Base-by-base conservation (phyloP, 2,888 invertebrate genomes). In the Sussaba pulchella region DNA sequence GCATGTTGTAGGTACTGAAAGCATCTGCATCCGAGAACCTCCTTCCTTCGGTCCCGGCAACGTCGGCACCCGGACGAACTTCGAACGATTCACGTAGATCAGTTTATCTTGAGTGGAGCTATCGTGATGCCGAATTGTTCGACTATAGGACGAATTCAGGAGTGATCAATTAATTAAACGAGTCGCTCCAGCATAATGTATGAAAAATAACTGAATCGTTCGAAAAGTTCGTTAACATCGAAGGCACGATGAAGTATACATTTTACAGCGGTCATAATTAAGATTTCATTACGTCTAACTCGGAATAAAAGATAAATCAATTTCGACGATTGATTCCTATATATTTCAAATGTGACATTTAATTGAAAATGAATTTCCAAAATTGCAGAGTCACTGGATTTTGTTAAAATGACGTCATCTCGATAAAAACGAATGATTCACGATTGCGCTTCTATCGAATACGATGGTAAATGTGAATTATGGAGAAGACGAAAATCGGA, bases 391-490 rank as follows among this genome's bases (percentile, higher is more conserved):
- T 31, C 2, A 36, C 57, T 14, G 57, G 21, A 19, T 41, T 10
- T 12, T 19, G 19, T 31, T 41, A 41, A 41, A 36, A 14, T 21
- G 41, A 17, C 9, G 61, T 61, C 61, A 70, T 26, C 59, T 66
- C 59, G 81, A 81, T 81, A 85, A 85, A 85, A 84, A 86, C 84
- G 83, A 87, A 87, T 88, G 87, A 89, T 88, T 89, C 85, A 88
- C 86, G 88, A 87, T 89, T 84, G 85, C 52, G 75, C 84, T 24
- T 26, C 87, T 86, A 86, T 79, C 79, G 87, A 89, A 89, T 91
- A 90, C 90, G 90, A 91, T 91, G 91, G 91, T 91, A 91, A 90
- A 89, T 86, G 89, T 89, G 88, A 89, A 90, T 90, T 89, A 88
- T 87, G 88, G 83, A 64, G 73, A 36, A 78, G 74, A 74, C 78